Evolutionary conservation across 1,140 invertebrate genomes (phyloP).

Genomic region (Aphaenogaster floridana): DNA sequence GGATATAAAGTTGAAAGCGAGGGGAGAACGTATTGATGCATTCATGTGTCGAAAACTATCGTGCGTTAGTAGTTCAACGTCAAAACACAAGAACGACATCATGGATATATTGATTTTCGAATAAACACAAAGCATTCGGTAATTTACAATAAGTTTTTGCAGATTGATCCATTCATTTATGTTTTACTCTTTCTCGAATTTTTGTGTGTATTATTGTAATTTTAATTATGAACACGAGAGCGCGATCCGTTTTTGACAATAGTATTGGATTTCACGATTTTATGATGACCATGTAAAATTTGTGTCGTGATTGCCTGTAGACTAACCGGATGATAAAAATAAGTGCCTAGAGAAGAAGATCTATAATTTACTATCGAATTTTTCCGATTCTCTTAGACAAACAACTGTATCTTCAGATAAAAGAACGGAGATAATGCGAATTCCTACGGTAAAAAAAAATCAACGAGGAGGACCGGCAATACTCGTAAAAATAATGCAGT

Average conservation of each 20-base stretch:
- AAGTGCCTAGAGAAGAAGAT: slow-evolving; percentile 35
- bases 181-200: not conserved
- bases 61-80: slow-evolving; percentile 4
- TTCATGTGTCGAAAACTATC: slow-evolving; percentile 18
- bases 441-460: slow-evolving; percentile 56
- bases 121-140: not conserved
- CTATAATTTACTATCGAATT: slow-evolving; percentile 39
- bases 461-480: slow-evolving; percentile 3
- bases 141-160: slow-evolving; percentile 1
- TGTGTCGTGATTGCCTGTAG: slow-evolving; percentile 60
- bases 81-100: not conserved
- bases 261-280: slow-evolving; percentile 35
- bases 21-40: not conserved
- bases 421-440: slow-evolving; percentile 57
- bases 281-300: slow-evolving; percentile 62
- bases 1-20: not conserved
- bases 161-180: not conserved
- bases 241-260: not conserved
- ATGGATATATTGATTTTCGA: slow-evolving; percentile 5
- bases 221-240: not conserved
- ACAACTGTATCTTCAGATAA: not conserved
- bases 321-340: slow-evolving; percentile 52
- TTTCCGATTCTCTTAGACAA: not conserved
- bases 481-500: slow-evolving; percentile 67
- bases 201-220: not conserved